Evolutionary conservation across 2,113 vertebrate species (phyloP).

Genomic region (Peromyscus maniculatus): DNA sequence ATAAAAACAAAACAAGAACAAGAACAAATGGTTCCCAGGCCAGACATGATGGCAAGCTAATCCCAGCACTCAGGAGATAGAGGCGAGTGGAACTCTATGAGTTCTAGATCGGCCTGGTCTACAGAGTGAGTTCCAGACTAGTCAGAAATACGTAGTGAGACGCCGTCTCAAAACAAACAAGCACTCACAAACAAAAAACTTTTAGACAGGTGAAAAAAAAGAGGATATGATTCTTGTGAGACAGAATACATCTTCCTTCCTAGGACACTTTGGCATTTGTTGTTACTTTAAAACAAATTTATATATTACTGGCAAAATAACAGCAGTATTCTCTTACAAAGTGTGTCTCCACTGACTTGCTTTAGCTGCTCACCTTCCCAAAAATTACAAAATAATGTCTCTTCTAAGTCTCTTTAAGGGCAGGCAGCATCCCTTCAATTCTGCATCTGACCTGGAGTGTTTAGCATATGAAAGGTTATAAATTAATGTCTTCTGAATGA

Average conservation of each 20-base stretch:
- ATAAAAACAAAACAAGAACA: not conserved
- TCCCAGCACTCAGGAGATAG: not conserved
- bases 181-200: not conserved
- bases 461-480: not conserved
- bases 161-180: not conserved
- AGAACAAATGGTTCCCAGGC: not conserved
- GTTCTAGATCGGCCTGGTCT: not conserved
- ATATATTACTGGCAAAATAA: not conserved
- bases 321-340: not conserved
- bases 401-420: constrained; percentile 20
- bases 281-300: constrained; percentile 56
- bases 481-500: not conserved
- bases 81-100: not conserved
- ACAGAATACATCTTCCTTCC: constrained; percentile 38
- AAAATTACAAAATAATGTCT: not conserved
- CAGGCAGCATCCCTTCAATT: not conserved
- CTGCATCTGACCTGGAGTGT: not conserved
- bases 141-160: not conserved
- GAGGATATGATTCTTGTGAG: not conserved
- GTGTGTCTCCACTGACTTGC: not conserved
- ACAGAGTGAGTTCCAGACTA: not conserved
- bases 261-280: not conserved
- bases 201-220: constrained; percentile 1
- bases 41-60: not conserved
- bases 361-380: constrained; percentile 4